These are phyloP conservation scores for Bombus pascuorum DNA, from an alignment of 1,140 invertebrate genomes.

Conservation along the genomic window DNA sequence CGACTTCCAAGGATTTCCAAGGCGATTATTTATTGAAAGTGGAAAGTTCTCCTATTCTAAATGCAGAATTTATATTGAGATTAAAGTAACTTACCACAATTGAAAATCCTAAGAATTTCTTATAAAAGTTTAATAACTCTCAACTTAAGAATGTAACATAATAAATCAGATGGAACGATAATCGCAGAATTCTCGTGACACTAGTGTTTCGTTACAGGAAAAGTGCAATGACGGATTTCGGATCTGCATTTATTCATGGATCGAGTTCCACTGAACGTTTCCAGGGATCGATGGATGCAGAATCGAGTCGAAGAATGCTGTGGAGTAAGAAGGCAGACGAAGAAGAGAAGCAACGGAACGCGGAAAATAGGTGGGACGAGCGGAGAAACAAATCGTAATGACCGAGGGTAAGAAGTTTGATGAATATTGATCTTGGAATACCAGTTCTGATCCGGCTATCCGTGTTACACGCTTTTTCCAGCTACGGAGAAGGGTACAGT, in stretches of 20 bases:
- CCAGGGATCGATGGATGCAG: not conserved
- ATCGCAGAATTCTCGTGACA: not conserved
- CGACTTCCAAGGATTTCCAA: not conserved
- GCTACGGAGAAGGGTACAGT: not conserved
- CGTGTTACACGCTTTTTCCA: slow-evolving; percentile 50
- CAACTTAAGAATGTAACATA: not conserved
- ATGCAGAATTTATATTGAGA: not conserved
- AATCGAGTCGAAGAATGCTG: slow-evolving; percentile 31
- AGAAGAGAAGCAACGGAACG: slow-evolving; percentile 36
- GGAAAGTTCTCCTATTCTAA: not conserved
- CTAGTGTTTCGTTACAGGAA: not conserved
- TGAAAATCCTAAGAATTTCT: not conserved
- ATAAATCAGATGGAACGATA: not conserved
- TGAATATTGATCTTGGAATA: slow-evolving; percentile 51
- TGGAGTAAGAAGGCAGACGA: slow-evolving; percentile 16
- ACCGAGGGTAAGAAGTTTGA: slow-evolving; percentile 35
- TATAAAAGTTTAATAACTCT: not conserved
- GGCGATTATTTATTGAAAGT: not conserved
- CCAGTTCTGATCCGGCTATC: slow-evolving; percentile 40
- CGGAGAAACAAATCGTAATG: slow-evolving; percentile 45
- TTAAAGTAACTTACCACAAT: not conserved
- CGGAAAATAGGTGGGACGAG: slow-evolving; percentile 46
- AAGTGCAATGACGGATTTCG: not conserved
- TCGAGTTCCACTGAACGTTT: not conserved
- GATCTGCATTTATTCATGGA: slow-evolving; percentile 7